phyloP scores from a whole-genome alignment of 1,140 invertebrate genomes.

The Ceratitis capitata region DNA sequence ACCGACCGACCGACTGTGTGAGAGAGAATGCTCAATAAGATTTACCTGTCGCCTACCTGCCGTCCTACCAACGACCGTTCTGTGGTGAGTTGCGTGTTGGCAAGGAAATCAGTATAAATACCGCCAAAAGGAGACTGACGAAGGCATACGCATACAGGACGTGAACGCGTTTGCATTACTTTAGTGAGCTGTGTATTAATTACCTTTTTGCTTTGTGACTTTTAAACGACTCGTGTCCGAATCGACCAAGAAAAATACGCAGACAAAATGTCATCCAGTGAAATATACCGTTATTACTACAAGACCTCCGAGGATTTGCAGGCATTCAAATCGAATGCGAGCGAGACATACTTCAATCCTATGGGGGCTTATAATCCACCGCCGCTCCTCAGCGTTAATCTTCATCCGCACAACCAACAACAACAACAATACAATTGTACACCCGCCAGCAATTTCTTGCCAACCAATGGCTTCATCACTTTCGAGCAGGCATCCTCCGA shows the following conservation, averaged over 20 bases:
- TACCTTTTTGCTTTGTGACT: too few species aligned
- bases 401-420: background rate
- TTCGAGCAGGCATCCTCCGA: constrained; percentile 66
- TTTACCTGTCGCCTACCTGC: constrained; percentile 41
- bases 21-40: constrained; percentile 12
- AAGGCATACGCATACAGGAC: constrained; percentile 40
- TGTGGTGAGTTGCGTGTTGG: constrained; percentile 38
- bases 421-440: constrained; percentile 54
- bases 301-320: constrained; percentile 63
- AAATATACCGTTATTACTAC: constrained; percentile 63
- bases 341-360: constrained; percentile 59
- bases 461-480: constrained; percentile 57
- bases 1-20: too few species aligned
- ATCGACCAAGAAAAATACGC: background rate
- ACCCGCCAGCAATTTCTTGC: constrained; percentile 55
- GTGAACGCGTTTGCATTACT: background rate
- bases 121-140: constrained; percentile 15
- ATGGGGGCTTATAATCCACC: constrained; percentile 61
- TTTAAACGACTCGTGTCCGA: background rate
- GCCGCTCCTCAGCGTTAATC: background rate
- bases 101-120: constrained; percentile 42
- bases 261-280: constrained; percentile 55
- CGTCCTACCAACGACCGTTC: too few species aligned
- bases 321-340: constrained; percentile 52
- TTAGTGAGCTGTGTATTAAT: background rate